These are phyloP conservation scores for Microtus ochrogaster DNA, from an alignment of 2,113 vertebrate species.

Conservation along the genomic window DNA sequence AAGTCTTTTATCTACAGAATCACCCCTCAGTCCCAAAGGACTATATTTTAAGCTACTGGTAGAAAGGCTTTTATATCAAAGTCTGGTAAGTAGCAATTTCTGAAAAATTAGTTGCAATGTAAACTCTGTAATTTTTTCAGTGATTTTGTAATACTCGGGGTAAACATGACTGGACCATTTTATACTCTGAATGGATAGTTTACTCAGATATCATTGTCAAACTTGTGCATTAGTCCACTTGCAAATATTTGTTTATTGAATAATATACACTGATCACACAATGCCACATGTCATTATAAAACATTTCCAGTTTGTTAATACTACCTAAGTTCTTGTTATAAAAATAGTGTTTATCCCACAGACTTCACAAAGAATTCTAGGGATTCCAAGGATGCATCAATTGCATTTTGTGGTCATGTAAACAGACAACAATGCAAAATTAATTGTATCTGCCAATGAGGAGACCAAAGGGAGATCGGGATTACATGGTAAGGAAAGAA, in stretches of 20 bases:
- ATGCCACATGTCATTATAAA: background rate
- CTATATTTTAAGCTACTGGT: background rate
- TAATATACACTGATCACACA: background rate
- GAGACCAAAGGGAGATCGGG: background rate
- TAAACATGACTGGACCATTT: background rate
- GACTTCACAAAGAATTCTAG: background rate
- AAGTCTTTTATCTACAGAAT: background rate
- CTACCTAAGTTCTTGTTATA: background rate
- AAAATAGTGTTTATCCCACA: background rate
- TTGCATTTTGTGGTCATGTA: background rate
- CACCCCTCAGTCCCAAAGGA: background rate
- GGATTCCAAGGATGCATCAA: background rate
- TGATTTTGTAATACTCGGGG: slow-evolving; percentile 32
- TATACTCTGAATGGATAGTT: slow-evolving; percentile 6
- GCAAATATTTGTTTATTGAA: slow-evolving; percentile 4
- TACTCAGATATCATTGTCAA: background rate
- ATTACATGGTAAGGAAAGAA: background rate
- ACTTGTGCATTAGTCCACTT: background rate
- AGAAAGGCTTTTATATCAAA: background rate
- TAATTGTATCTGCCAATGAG: background rate
- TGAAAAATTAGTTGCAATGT: slow-evolving; percentile 15
- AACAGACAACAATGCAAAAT: background rate
- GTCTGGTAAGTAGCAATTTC: background rate
- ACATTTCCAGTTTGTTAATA: background rate
- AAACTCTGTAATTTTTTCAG: background rate